Base-by-base conservation (phyloP, 2,113 vertebrate species). In the Alligator mississippiensis region DNA sequence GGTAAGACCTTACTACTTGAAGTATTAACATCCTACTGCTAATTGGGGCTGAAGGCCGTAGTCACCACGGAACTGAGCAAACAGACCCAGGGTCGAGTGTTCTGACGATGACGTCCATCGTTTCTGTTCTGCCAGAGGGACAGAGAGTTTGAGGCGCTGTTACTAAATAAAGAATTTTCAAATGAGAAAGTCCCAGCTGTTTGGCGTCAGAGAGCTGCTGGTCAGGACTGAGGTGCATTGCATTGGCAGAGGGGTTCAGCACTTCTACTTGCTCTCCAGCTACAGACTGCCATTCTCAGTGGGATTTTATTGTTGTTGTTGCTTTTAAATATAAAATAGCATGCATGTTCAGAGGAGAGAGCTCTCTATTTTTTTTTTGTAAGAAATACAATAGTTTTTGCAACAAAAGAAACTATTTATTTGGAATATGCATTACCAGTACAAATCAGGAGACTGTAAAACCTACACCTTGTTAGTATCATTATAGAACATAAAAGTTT, bases 331-430 rank as follows among this genome's bases (percentile, higher is more conserved):
- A 24, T 38, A 22, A 74, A 47, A 47, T 22, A 30, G 28, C 9
- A 19, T 18, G 24, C 34, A 47, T 15, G 22, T 6, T 47, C 21
- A 47, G 54, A n/a, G 28, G 55, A 85, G 47, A 47, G 47, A 47
- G 47, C 47, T 47, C 9, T 47, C 11, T 57, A 61, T 81, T 77
- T 92, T 79, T 92, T 82, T 66, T 96, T 97, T 98, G 98, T 98
- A 98, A 98, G 98, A 99, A 99, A 98, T n/a, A 93, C 80, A 47
- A 47, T 47, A 47, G 7, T 95, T 94, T 98, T 98, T 98, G 98
- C 98, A 99, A 99, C 98, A 99, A 99, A 99, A 99, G 98, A 98
- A 99, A 98, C 97, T 97, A 98, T 99, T 99, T 99, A 99, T 99
- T 99, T 98, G 98, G 98, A 99, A 99, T 99, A 98, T 98, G 98